These are phyloP conservation scores for Nannoperca australis DNA, from an alignment of 2,797 vertebrate genomes.

Conservation along the genomic window DNA sequence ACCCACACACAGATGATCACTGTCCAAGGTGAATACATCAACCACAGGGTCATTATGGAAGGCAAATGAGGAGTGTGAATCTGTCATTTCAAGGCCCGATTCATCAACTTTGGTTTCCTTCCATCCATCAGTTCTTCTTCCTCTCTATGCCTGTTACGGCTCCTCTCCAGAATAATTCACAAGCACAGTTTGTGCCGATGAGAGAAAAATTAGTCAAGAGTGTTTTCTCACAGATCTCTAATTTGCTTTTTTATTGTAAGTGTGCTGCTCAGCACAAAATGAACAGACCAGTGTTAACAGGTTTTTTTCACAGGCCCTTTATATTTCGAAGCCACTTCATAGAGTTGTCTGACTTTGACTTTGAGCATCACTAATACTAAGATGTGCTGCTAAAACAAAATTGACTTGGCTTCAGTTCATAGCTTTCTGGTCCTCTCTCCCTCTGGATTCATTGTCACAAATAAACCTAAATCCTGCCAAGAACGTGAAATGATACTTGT, in stretches of 20 bases:
- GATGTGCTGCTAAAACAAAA: slow-evolving; percentile 44
- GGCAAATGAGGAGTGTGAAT: slow-evolving; percentile 13
- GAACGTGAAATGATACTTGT: slow-evolving; percentile 38
- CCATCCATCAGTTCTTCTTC: slow-evolving; percentile 20
- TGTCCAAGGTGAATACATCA: slow-evolving; percentile 13
- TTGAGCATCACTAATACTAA: slow-evolving; percentile 42
- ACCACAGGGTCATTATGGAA: slow-evolving; percentile 5
- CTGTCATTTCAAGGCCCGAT: slow-evolving; percentile 19
- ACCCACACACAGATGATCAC: not conserved
- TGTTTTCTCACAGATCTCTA: slow-evolving; percentile 4
- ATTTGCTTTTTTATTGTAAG: slow-evolving; percentile 11
- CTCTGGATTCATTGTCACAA: slow-evolving; percentile 40
- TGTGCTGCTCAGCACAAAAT: not conserved
- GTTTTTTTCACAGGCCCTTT: not conserved
- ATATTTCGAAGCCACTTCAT: slow-evolving; percentile 15
- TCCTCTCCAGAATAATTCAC: slow-evolving; percentile 5
- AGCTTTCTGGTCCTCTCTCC: slow-evolving; percentile 47
- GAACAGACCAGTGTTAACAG: not conserved
- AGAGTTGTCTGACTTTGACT: slow-evolving; percentile 40
- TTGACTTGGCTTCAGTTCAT: slow-evolving; percentile 60
- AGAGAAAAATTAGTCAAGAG: not conserved
- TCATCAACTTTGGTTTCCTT: slow-evolving; percentile 18
- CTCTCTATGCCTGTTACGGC: not conserved
- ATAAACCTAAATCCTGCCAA: slow-evolving; percentile 58
- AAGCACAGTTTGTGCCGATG: not conserved